A percentile compares a stretch with the other conserved stretches of the same genome.
These are phyloP conservation scores for Ceratosolen fusciceps DNA, from an alignment of 1,140 invertebrate genomes.

Conservation along the genomic window DNA sequence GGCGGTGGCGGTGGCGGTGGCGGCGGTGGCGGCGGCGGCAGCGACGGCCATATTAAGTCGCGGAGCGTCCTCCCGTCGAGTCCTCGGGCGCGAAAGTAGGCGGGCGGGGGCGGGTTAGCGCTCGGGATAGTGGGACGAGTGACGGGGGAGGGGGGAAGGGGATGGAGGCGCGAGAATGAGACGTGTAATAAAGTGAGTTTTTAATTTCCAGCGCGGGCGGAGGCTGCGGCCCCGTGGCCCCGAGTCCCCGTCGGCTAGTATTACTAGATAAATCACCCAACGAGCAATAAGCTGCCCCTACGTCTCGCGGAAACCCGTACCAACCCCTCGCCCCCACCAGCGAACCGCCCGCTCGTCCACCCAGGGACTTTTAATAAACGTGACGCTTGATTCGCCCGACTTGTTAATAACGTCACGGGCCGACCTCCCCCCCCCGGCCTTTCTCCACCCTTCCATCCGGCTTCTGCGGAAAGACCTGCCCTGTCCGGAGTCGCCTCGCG, in stretches of 20 bases:
- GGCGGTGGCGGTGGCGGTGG: no score
- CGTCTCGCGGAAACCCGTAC: slow-evolving; percentile 34
- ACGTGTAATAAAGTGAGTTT: slow-evolving; percentile 73
- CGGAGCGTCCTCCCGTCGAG: slow-evolving; percentile 53
- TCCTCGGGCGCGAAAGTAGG: slow-evolving; percentile 11
- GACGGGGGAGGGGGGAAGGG: slow-evolving; percentile 49
- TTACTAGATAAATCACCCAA: slow-evolving; percentile 73
- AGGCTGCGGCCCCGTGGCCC: slow-evolving; percentile 54
- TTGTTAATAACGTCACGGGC: slow-evolving; percentile 56
- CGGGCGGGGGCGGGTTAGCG: not conserved
- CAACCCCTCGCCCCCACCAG: slow-evolving; percentile 29
- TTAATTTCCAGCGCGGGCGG: slow-evolving; percentile 68
- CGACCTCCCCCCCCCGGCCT: not conserved
- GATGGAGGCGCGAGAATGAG: slow-evolving; percentile 63
- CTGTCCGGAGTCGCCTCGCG: no score
- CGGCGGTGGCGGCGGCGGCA: slow-evolving; percentile 62
- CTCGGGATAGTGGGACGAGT: slow-evolving; percentile 69
- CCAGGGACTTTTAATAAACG: slow-evolving; percentile 60
- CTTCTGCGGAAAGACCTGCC: no score
- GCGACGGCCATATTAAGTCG: slow-evolving; percentile 30
- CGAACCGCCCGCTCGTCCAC: not conserved
- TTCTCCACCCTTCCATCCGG: no score
- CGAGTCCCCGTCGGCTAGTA: slow-evolving; percentile 65
- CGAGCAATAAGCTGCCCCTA: slow-evolving; percentile 67
- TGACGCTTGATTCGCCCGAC: slow-evolving; percentile 57